phyloP scores from a whole-genome alignment of 2,888 invertebrate genomes.

The Branchellion lobata region DNA sequence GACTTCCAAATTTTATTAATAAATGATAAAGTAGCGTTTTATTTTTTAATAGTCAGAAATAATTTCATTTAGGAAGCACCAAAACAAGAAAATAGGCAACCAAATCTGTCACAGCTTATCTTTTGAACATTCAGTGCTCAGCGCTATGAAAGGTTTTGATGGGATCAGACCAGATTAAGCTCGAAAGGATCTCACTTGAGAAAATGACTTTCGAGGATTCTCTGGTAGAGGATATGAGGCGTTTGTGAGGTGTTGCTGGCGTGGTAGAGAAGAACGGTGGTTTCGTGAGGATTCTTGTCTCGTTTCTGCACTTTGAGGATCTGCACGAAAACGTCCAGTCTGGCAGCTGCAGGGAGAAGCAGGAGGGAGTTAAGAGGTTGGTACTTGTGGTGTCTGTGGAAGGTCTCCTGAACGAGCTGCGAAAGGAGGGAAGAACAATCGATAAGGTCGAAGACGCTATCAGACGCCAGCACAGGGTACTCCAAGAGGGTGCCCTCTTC shows the following conservation, averaged over 20 bases:
- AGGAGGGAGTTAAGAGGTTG: conserved; percentile 38
- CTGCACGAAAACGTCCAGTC: conserved; percentile 25
- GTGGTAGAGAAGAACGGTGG: conserved; percentile 35
- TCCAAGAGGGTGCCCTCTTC: neutral
- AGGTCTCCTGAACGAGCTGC: neutral
- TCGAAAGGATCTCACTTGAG: conserved; percentile 33
- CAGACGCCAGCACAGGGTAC: conserved; percentile 41
- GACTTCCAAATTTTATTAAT: neutral
- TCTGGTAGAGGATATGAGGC: conserved; percentile 28
- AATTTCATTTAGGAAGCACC: no score
- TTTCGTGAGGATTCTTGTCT: conserved; percentile 22
- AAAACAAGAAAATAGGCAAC: no score
- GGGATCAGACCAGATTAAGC: no score
- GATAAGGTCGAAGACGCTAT: conserved; percentile 43
- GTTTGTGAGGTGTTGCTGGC: conserved; percentile 4
- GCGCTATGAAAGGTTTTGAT: no score
- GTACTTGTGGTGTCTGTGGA: conserved; percentile 19
- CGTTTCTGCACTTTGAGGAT: neutral
- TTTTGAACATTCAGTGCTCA: neutral
- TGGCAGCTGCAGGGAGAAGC: conserved; percentile 15
- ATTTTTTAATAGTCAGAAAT: neutral
- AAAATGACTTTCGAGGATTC: conserved; percentile 28
- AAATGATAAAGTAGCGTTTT: neutral
- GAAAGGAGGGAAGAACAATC: conserved; percentile 39
- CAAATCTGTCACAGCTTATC: no score